Evolutionary conservation across 2,888 invertebrate species (phyloP).

Genomic region (Pachliopta kotzebuea): DNA sequence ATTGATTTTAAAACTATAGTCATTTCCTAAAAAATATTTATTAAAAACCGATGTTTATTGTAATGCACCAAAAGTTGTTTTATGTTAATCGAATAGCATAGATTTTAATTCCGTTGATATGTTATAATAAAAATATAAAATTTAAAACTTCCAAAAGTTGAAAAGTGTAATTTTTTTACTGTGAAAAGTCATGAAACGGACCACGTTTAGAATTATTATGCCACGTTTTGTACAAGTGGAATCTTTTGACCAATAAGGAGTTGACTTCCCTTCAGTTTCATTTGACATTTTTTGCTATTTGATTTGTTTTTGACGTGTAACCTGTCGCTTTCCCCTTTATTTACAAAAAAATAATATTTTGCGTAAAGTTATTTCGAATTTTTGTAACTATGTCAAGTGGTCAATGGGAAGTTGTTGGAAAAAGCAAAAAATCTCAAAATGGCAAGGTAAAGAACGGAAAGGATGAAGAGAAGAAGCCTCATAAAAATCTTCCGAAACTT

Average conservation of each 20-base stretch:
- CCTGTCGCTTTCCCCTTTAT: constrained; percentile 62
- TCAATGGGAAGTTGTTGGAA: constrained; percentile 87
- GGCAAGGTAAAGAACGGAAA: constrained; percentile 67
- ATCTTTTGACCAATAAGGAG: constrained; percentile 57
- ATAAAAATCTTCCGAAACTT: constrained; percentile 84
- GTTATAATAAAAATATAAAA: no score
- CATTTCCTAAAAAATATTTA: no score
- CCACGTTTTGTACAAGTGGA: constrained; percentile 77
- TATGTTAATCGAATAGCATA: no score
- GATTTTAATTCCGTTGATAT: no score
- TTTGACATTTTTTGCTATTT: constrained; percentile 47
- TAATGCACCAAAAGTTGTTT: no score
- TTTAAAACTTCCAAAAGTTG: no score
- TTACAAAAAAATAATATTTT: constrained; percentile 56
- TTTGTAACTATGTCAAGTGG: constrained; percentile 69
- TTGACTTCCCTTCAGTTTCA: constrained; percentile 46
- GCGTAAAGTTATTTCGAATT: constrained; percentile 30
- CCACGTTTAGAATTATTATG: constrained; percentile 37
- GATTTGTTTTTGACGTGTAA: constrained; percentile 74
- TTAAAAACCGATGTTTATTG: no score
- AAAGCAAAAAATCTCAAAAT: constrained; percentile 82
- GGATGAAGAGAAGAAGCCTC: constrained; percentile 82
- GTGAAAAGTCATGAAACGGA: constrained; percentile 34
- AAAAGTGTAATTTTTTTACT: not conserved
- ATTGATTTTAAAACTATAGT: no score